A percentile compares a stretch with the other conserved stretches of the same genome.
These are phyloP conservation scores for Phortica variegata DNA, from an alignment of 1,140 invertebrate species.

Conservation along the genomic window DNA sequence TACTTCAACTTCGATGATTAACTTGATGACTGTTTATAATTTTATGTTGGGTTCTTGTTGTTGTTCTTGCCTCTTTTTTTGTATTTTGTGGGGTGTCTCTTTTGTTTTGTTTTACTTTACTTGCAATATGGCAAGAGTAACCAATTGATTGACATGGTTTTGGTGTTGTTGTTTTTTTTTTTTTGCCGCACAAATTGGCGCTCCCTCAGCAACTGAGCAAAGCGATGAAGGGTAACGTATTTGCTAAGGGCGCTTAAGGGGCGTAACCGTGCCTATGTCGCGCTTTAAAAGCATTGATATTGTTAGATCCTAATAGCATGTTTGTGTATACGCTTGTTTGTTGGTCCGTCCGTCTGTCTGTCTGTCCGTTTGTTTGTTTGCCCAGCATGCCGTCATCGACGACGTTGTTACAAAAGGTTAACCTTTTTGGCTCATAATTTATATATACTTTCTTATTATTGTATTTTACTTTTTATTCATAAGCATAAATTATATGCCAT, in stretches of 20 bases:
- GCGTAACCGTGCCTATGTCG: conserved; percentile 11
- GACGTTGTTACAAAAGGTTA: conserved; percentile 7
- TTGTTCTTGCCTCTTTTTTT: conserved; percentile 3
- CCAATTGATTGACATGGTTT: conserved; percentile 46
- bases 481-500: conserved; percentile 44
- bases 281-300: conserved; percentile 5
- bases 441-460: conserved; percentile 31
- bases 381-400: conserved; percentile 7
- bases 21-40: too few species aligned
- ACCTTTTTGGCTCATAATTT: conserved; percentile 54
- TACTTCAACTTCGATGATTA: too few species aligned
- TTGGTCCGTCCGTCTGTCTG: conserved; percentile 2
- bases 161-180: background rate
- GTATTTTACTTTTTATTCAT: conserved; percentile 37
- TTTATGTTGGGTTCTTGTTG: too few species aligned
- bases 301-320: conserved; percentile 17
- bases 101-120: conserved; percentile 3
- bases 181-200: conserved; percentile 26
- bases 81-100: conserved; percentile 3
- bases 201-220: too few species aligned
- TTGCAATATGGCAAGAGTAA: conserved; percentile 11
- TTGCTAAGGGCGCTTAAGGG: conserved; percentile 10
- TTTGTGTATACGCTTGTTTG: conserved; percentile 33
- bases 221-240: too few species aligned
- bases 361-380: conserved; percentile 6